A percentile compares a stretch with the other conserved stretches of the same genome.
phyloP scores from a whole-genome alignment of 2,797 vertebrate genomes.

The Acanthurus leucopareius region DNA sequence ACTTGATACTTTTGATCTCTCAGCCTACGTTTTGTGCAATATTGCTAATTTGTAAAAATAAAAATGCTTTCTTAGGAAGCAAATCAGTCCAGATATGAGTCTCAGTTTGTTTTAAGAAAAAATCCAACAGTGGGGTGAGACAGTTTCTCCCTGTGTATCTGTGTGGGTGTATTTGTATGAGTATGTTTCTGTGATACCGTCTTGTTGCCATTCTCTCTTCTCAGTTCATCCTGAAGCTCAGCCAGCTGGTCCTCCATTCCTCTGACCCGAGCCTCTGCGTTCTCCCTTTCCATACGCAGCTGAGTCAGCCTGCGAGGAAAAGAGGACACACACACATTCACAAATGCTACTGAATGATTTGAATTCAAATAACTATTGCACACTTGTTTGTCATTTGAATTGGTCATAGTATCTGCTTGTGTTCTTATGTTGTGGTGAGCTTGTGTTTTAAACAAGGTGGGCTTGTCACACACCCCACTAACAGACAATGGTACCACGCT shows the following conservation, averaged over 20 bases:
- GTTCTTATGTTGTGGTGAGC: slow-evolving; percentile 18
- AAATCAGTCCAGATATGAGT: not conserved
- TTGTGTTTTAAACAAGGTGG: slow-evolving; percentile 37
- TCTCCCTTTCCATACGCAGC: slow-evolving; percentile 87
- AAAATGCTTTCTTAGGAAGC: not conserved
- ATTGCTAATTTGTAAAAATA: not conserved
- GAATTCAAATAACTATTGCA: slow-evolving; percentile 9
- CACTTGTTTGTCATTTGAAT: slow-evolving; percentile 36
- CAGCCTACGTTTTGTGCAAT: not conserved
- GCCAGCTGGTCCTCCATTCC: slow-evolving; percentile 88
- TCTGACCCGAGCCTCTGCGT: slow-evolving; percentile 83
- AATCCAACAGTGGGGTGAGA: not conserved
- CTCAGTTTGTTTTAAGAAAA: not conserved
- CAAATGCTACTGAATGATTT: slow-evolving; percentile 5
- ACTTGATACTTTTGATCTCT: slow-evolving; percentile 2
- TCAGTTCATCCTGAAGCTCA: slow-evolving; percentile 88
- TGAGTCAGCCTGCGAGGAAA: slow-evolving; percentile 86
- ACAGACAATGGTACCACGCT: slow-evolving; percentile 31
- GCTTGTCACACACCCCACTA: slow-evolving; percentile 20
- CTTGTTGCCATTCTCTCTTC: slow-evolving; percentile 76
- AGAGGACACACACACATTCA: slow-evolving; percentile 20
- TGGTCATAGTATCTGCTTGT: slow-evolving; percentile 37
- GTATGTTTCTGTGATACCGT: slow-evolving; percentile 81
- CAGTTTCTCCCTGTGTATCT: not conserved
- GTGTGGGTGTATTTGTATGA: slow-evolving; percentile 31